Percentiles rank a stretch among this genome's conserved stretches.
phyloP scores from a whole-genome alignment of 2,888 invertebrate species.

The Synergus laeviventris region DNA sequence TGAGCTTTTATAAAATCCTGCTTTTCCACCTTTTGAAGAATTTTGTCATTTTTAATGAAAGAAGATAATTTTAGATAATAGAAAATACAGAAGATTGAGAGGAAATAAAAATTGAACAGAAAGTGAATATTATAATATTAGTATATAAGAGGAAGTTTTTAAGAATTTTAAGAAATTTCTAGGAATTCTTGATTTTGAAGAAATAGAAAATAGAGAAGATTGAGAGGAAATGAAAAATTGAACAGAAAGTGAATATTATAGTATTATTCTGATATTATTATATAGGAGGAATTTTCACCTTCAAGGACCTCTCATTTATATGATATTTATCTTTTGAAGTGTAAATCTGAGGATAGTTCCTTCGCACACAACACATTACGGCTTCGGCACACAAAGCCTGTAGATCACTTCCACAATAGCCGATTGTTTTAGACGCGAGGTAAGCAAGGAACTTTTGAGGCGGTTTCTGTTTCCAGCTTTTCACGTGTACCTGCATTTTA shows the following conservation, averaged over 20 bases:
- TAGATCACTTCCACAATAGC: slow-evolving; percentile 82
- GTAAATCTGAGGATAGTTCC: slow-evolving; percentile 81
- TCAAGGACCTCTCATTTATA: slow-evolving; percentile 81
- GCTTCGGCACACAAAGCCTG: slow-evolving; percentile 82
- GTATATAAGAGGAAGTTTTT: slow-evolving; percentile 17
- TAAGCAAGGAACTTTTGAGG: slow-evolving; percentile 77
- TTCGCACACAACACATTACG: slow-evolving; percentile 79
- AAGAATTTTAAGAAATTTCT: no score
- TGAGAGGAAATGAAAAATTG: slow-evolving; percentile 19
- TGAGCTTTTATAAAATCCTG: slow-evolving; percentile 79
- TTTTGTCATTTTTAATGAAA: not conserved
- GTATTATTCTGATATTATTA: no score
- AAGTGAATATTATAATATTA: not conserved
- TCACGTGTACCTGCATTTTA: slow-evolving; percentile 74
- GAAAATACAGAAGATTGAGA: slow-evolving; percentile 9
- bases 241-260: not conserved
- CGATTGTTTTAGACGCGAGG: slow-evolving; percentile 79
- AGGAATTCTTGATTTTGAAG: no score
- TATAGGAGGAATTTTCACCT: slow-evolving; percentile 57
- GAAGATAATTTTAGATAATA: no score
- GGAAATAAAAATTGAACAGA: not conserved
- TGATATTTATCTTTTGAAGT: slow-evolving; percentile 78
- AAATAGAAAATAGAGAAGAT: not conserved
- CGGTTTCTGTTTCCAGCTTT: slow-evolving; percentile 77
- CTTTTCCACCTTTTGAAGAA: slow-evolving; percentile 75